Percentiles rank a stretch among this genome's conserved stretches.
These are phyloP conservation scores for Melinaea marsaeus DNA, from an alignment of 2,888 invertebrate genomes.

Conservation along the genomic window DNA sequence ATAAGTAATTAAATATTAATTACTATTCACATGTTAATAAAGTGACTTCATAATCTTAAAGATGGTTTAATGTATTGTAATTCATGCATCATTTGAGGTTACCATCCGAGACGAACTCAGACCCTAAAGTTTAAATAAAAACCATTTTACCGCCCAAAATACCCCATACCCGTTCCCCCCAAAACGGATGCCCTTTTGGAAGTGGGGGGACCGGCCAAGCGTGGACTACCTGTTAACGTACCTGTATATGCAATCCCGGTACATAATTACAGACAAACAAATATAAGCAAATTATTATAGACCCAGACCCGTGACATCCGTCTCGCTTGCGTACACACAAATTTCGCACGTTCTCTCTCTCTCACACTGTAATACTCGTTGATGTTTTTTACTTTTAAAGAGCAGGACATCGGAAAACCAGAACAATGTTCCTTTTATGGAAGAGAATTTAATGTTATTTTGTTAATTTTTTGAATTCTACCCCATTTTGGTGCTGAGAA, in stretches of 20 bases:
- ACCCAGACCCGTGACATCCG: conserved; percentile 40
- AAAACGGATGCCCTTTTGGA: conserved; percentile 58
- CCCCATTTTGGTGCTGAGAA: neutral
- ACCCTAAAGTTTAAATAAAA: conserved; percentile 52
- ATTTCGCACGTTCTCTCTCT: conserved; percentile 39
- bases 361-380: conserved; percentile 57
- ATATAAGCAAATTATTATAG: conserved; percentile 58
- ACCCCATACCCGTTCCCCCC: conserved; percentile 50
- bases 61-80: too few relatives aligned
- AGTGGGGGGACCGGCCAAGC: conserved; percentile 71
- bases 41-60: too few relatives aligned
- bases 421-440: conserved; percentile 26
- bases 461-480: conserved; percentile 1
- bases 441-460: conserved; percentile 23
- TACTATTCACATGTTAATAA: too few relatives aligned
- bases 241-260: conserved; percentile 68
- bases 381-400: conserved; percentile 67
- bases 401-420: conserved; percentile 46
- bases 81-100: conserved; percentile 67
- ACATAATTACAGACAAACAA: conserved; percentile 60
- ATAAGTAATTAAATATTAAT: too few relatives aligned
- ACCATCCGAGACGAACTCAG: conserved; percentile 57
- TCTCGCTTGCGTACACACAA: conserved; percentile 58
- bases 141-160: conserved; percentile 51
- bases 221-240: conserved; percentile 61